phyloP scores from a whole-genome alignment of 92 coral and sea anemone genomes.

The Zoanthus gigantus region DNA sequence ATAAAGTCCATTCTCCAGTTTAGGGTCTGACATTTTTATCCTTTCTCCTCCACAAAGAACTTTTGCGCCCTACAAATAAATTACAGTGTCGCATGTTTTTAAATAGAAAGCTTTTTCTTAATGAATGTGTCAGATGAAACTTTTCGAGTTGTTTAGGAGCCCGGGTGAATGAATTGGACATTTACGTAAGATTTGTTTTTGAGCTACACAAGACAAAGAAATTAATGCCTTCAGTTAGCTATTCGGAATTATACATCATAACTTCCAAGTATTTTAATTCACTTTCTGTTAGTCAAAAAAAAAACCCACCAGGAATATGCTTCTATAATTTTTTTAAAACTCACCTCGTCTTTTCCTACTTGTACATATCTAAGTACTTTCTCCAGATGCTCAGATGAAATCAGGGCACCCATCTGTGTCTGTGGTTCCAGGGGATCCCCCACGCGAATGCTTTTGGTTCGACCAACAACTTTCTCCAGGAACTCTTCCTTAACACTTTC shows the following conservation, averaged over 20 bases:
- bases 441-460: slow-evolving; percentile 85
- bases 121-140: not conserved
- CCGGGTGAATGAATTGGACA: too few species aligned
- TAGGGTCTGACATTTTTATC: slow-evolving; percentile 71
- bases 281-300: not conserved
- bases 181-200: too few species aligned
- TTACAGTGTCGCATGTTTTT: not conserved
- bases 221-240: too few species aligned
- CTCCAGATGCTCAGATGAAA: slow-evolving; percentile 82
- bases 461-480: slow-evolving; percentile 77
- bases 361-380: slow-evolving; percentile 88
- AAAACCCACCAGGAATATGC: too few species aligned
- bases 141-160: too few species aligned
- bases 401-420: slow-evolving; percentile 95
- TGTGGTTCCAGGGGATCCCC: slow-evolving; percentile 93
- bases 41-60: slow-evolving; percentile 96
- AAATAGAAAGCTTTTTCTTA: not conserved
- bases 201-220: too few species aligned
- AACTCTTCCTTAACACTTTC: slow-evolving; percentile 85
- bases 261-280: too few species aligned
- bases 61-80: slow-evolving; percentile 81
- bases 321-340: not conserved
- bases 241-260: too few species aligned
- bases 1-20: slow-evolving; percentile 79
- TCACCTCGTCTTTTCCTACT: slow-evolving; percentile 85